Base-by-base conservation (phyloP, 2,113 vertebrate species). In the Leucoraja erinaceus region DNA sequence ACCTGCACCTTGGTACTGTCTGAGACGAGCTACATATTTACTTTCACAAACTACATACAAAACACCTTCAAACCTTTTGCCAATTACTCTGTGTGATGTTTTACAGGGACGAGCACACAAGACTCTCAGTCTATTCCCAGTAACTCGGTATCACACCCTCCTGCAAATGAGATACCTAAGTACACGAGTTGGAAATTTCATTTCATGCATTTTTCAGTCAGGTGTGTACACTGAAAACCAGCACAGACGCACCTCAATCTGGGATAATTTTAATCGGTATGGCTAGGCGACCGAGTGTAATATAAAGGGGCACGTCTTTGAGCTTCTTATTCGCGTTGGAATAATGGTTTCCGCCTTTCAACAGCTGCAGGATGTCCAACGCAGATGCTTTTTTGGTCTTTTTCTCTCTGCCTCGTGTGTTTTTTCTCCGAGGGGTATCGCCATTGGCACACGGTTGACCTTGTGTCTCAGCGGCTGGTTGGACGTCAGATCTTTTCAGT, bases 241-340 rank as follows among this genome's bases (percentile, higher is more conserved):
- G 68, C 68, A 25, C 33, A 72, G 90, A 54, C 28, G 18, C 16
- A 25, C 68, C 63, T 91, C 95, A 90, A 93, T 96, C 96, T 0
- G 96, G 96, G 92, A 96, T 95, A 16, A 97, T 96, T 94, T 94
- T 96, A 88, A 97, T 94, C 11, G 96, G 96, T 94, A 97, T 96
- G 86, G 96, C 96, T 93, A 97, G 94, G 93, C 95, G 95, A 95
- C 96, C 96, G 92, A 97, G 92, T 79, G 96, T 93, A 88, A 97
- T 95, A 93, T 96, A 95, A 61, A 97, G 94, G 92, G 95, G 95
- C 91, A 93, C 94, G 4, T 96, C 94, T 5, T 93, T 94, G 70
- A 63, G 93, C 0, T 91, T 93, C 61, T 68, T 94, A 25, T 93
- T 72, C 66, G 90, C 47, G 68, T 91, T 91, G 88, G 18, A 22